Percentiles rank a stretch among this genome's conserved stretches.
These are phyloP conservation scores for Pagetopsis macropterus DNA, from an alignment of 2,797 vertebrate species.

Conservation along the genomic window DNA sequence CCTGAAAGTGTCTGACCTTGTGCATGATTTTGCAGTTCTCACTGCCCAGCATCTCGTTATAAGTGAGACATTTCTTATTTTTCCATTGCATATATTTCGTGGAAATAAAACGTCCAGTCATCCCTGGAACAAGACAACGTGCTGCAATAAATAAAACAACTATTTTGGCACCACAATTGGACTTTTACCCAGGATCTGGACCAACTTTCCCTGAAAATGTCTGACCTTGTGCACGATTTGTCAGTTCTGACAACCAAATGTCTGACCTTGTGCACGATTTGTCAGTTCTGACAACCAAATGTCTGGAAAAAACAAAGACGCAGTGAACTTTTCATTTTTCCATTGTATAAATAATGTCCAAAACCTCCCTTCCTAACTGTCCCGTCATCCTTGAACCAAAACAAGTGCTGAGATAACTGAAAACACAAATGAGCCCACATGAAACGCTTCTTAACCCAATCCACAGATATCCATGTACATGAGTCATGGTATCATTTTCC, in stretches of 20 bases:
- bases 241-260: no score
- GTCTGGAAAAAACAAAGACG: no score
- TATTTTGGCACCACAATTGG: no score
- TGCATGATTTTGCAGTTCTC: slow-evolving; percentile 5
- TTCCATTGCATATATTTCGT: slow-evolving; percentile 5
- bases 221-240: no score
- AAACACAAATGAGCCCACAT: neutral
- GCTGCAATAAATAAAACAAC: no score
- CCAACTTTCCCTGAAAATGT: no score
- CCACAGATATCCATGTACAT: slow-evolving; percentile 21
- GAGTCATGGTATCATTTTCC: slow-evolving; percentile 22
- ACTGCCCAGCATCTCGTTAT: neutral
- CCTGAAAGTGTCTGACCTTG: neutral
- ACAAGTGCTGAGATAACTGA: neutral
- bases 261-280: no score
- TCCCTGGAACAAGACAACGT: slow-evolving; percentile 11
- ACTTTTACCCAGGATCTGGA: no score
- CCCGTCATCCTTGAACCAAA: neutral
- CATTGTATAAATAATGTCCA: neutral
- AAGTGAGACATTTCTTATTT: neutral
- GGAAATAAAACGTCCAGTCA: neutral
- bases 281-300: no score
- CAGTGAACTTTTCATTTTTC: neutral
- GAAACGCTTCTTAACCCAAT: neutral
- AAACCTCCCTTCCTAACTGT: slow-evolving; percentile 18